Conservation (phyloP, 1,140 invertebrate genomes). For the Drosophila prosaltans region DNA sequence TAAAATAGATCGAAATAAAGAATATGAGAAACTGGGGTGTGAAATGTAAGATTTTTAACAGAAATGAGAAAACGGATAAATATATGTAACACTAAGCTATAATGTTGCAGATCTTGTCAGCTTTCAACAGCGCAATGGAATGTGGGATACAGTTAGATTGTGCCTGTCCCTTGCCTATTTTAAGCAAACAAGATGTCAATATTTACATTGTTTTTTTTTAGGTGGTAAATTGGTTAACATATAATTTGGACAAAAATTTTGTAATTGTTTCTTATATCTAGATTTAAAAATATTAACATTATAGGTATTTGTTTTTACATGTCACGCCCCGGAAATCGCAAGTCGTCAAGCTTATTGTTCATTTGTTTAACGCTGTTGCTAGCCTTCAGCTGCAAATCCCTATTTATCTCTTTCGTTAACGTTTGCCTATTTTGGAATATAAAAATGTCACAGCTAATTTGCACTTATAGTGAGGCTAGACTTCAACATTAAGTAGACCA, state of each 20-base stretch:
- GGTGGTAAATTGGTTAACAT: conserved; percentile 58
- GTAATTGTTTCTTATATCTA: conserved; percentile 45
- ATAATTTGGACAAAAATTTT: conserved; percentile 75
- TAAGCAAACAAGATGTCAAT: conserved; percentile 17
- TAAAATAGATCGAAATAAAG: neutral
- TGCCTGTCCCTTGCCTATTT: conserved; percentile 18
- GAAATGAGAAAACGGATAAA: conserved; percentile 31
- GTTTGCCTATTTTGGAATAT: neutral
- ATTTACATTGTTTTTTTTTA: conserved; percentile 44
- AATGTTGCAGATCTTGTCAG: neutral
- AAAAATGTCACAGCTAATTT: conserved; percentile 60
- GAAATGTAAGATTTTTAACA: conserved; percentile 29
- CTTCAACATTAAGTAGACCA: conserved; percentile 44
- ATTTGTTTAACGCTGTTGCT: conserved; percentile 24
- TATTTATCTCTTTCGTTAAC: neutral
- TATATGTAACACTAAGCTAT: neutral
- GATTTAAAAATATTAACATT: conserved; percentile 77
- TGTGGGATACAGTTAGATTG: conserved; percentile 44
- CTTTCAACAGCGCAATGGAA: conserved; percentile 1
- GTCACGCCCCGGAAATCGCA: neutral
- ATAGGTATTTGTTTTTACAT: conserved; percentile 58
- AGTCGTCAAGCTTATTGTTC: neutral
- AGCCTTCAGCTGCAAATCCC: neutral
- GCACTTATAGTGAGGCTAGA: conserved; percentile 25
- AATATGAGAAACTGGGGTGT: neutral